Percentiles rank a stretch among this genome's conserved stretches.
Evolutionary conservation across 2,888 invertebrate genomes (phyloP).

Genomic region (Polyommatus iphigenia): DNA sequence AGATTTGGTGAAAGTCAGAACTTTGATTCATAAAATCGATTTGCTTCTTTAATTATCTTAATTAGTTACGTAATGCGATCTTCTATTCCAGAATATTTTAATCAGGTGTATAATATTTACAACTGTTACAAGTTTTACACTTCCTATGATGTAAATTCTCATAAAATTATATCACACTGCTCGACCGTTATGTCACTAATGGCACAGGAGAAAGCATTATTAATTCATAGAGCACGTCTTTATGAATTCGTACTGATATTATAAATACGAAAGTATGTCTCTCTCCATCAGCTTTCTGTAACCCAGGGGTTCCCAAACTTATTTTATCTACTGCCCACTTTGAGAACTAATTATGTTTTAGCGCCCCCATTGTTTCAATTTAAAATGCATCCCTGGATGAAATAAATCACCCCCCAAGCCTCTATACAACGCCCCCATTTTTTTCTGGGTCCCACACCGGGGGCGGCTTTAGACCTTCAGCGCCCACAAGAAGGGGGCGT

Average conservation of each 20-base stretch:
- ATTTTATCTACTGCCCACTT: no score
- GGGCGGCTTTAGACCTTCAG: no score
- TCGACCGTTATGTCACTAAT: slow-evolving; percentile 19
- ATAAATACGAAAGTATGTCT: not conserved
- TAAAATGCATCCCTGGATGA: no score
- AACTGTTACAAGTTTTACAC: slow-evolving; percentile 10
- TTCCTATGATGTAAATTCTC: slow-evolving; percentile 13
- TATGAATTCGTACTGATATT: not conserved
- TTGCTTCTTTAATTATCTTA: slow-evolving; percentile 1
- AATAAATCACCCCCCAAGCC: no score
- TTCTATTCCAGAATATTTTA: not conserved
- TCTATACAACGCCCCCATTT: no score
- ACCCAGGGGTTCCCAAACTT: no score
- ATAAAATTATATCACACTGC: slow-evolving; percentile 8
- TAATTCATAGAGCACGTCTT: slow-evolving; percentile 6
- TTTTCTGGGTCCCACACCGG: no score
- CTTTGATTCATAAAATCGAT: not conserved
- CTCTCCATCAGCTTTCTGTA: not conserved
- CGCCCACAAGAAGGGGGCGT: no score
- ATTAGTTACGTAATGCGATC: slow-evolving; percentile 7
- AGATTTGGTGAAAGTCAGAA: slow-evolving; percentile 9
- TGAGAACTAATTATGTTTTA: no score
- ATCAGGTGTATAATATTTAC: not conserved
- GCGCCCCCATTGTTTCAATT: no score
- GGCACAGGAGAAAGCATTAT: slow-evolving; percentile 9